These are phyloP conservation scores for Aspidiotus destructor DNA, from an alignment of 2,888 invertebrate genomes.

Conservation along the genomic window DNA sequence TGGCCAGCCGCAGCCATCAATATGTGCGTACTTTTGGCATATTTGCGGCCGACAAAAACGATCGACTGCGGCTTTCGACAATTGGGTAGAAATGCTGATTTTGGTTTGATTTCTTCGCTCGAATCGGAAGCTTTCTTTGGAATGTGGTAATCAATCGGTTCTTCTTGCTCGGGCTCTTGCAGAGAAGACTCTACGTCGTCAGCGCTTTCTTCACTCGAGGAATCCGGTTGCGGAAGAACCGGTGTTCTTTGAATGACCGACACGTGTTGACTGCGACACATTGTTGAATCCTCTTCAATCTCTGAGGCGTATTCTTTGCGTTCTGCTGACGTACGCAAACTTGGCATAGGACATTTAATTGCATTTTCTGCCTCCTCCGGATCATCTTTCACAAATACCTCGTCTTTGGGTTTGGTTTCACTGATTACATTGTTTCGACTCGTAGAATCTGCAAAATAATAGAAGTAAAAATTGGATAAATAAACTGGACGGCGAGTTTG, in stretches of 20 bases:
- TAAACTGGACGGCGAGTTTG: background rate
- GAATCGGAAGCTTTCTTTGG: slow-evolving; percentile 53
- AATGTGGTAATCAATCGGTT: slow-evolving; percentile 80
- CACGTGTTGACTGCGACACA: slow-evolving; percentile 57
- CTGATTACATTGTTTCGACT: slow-evolving; percentile 6
- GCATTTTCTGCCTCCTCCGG: background rate
- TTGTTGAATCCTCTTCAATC: slow-evolving; percentile 46
- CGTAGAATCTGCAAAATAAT: background rate
- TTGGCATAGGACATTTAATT: no score
- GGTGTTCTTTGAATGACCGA: slow-evolving; percentile 79
- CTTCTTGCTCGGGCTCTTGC: slow-evolving; percentile 65
- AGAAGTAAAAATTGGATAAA: background rate
- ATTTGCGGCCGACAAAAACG: slow-evolving; percentile 17
- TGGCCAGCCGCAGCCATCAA: slow-evolving; percentile 70
- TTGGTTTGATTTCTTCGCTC: slow-evolving; percentile 39
- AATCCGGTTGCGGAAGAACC: slow-evolving; percentile 37
- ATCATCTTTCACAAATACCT: background rate
- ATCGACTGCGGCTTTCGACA: slow-evolving; percentile 13
- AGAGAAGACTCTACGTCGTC: slow-evolving; percentile 19
- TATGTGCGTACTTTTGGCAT: slow-evolving; percentile 43
- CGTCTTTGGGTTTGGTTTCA: background rate
- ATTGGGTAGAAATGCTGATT: background rate
- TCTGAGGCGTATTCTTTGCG: slow-evolving; percentile 28
- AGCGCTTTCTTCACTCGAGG: slow-evolving; percentile 3
- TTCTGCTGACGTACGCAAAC: slow-evolving; percentile 52